Evolutionary conservation across 1,140 invertebrate species (phyloP).

Genomic region (Drosophila prosaltans): DNA sequence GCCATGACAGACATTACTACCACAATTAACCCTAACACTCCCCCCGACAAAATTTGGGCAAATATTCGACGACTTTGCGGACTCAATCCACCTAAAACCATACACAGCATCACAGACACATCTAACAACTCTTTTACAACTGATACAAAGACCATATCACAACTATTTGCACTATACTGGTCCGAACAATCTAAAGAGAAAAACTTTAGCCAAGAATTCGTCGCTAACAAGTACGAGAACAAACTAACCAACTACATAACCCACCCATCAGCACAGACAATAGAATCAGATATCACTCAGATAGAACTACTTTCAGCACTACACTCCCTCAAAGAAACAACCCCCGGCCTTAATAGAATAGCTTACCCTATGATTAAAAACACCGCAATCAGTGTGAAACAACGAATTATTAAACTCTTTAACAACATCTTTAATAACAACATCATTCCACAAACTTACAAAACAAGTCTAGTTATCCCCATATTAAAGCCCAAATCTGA

Average conservation of each 20-base stretch:
- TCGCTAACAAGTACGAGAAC: too few species aligned
- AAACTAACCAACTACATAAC: too few species aligned
- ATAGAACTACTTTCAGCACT: constrained; percentile 6
- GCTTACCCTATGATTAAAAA: constrained; percentile 16
- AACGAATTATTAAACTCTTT: too few species aligned
- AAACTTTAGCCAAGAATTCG: too few species aligned
- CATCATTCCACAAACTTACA: too few species aligned
- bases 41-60: not conserved
- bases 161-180: too few species aligned
- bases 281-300: too few species aligned
- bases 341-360: not conserved
- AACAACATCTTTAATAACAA: too few species aligned
- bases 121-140: not conserved
- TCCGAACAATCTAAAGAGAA: too few species aligned
- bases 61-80: constrained; percentile 10
- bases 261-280: too few species aligned
- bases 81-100: not conserved
- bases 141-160: too few species aligned
- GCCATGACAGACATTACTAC: too few species aligned
- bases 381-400: not conserved
- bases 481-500: not conserved
- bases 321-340: not conserved
- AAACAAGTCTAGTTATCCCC: not conserved
- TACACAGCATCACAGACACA: constrained; percentile 3
- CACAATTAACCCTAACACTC: constrained; percentile 1